Evolutionary conservation across 2,888 invertebrate genomes (phyloP).

Genomic region (Sarcophaga variegata): DNA sequence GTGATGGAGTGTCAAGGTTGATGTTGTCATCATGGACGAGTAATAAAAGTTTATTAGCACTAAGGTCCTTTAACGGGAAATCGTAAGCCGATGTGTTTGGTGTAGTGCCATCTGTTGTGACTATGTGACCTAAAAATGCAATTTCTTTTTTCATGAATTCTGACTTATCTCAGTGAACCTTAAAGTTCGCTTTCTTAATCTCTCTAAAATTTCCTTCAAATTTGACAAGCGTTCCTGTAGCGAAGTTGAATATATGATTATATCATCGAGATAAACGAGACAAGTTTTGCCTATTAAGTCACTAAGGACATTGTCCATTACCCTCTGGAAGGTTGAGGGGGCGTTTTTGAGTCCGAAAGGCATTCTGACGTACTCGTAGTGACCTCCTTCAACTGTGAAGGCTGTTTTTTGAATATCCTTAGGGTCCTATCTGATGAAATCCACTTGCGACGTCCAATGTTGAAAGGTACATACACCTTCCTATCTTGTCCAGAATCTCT

Average conservation of each 20-base stretch:
- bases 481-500: too few relatives aligned
- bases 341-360: slow-evolving; percentile 66
- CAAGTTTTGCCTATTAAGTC: slow-evolving; percentile 69
- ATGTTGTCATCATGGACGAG: too few relatives aligned
- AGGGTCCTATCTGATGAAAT: slow-evolving; percentile 74
- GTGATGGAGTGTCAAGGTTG: too few relatives aligned
- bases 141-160: too few relatives aligned
- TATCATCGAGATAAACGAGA: slow-evolving; percentile 68
- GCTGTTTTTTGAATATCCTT: slow-evolving; percentile 69
- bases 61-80: too few relatives aligned
- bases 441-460: slow-evolving; percentile 74
- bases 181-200: not conserved
- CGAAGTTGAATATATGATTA: slow-evolving; percentile 40
- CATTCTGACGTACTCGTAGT: slow-evolving; percentile 68
- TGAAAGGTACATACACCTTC: slow-evolving; percentile 74
- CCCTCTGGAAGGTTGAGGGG: not conserved
- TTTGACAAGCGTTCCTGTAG: slow-evolving; percentile 61
- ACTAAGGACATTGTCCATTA: slow-evolving; percentile 71
- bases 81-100: too few relatives aligned
- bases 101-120: too few relatives aligned
- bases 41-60: too few relatives aligned
- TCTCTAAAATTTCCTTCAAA: slow-evolving; percentile 47
- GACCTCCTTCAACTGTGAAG: slow-evolving; percentile 67
- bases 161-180: too few relatives aligned
- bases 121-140: too few relatives aligned